Base-by-base conservation (phyloP, 2,797 vertebrate species). In the Lates japonicus region DNA sequence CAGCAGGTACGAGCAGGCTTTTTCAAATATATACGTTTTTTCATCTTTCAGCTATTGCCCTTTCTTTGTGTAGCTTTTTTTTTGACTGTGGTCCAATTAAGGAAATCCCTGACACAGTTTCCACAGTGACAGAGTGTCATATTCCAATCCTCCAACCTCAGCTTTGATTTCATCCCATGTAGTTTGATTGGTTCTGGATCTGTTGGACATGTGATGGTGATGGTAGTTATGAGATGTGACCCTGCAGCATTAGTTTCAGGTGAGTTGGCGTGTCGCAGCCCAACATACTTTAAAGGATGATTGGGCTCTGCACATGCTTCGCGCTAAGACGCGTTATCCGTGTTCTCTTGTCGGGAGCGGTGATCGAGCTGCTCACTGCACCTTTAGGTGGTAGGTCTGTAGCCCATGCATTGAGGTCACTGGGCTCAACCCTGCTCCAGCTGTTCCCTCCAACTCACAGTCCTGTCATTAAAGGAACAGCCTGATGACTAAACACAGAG, bases 341-440 rank as follows among this genome's bases (percentile, higher is more conserved):
- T 88, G 70, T 85, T 87, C 75, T 82, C 69, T 35, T 66, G 78
- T 79, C n/a, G n/a, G n/a, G n/a, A n/a, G n/a, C n/a, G n/a, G 85
- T 63, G 87, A 87, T 85, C 7, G 74, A 92, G 77, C 83, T 58
- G 85, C 81, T 74, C 57, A 5, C 70, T 20, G 71, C 87, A 89
- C 90, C 90, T 89, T 80, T 77, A 78, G 93, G 85, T 85, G 86
- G 89, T 63, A 51, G 83, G 83, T 88, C 85, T 73, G 76, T 77
- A 74, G 89, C 82, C 83, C 68, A 83, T 94, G 92, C 94, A 93
- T 92, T 91, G 89, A 92, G 83, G 87, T 92, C 90, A 88, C 79
- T 3, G 70, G 79, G 84, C 90, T 55, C 71, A 86, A 82, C 75
- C 77, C 67, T 1, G 59, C 83, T 89, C 91, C 91, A 90, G 92